These are phyloP conservation scores for Apostichopus parvimensis DNA, from an alignment of 35 echinoderm and acorn worm genomes.

Conservation along the genomic window DNA sequence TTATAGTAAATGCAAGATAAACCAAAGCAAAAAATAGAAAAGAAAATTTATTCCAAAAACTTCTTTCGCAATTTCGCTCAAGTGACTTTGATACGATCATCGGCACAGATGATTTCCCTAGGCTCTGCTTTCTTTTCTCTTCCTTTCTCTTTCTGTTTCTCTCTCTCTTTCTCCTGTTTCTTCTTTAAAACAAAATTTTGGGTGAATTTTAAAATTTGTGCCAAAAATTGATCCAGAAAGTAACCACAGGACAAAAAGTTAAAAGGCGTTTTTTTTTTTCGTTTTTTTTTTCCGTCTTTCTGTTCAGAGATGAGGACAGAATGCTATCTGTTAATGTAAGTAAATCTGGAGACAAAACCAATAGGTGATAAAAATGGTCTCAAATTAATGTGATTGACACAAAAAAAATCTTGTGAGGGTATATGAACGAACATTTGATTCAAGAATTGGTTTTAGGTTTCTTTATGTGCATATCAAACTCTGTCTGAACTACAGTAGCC, in stretches of 20 bases:
- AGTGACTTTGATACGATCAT: slow-evolving; percentile 46
- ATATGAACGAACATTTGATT: not conserved
- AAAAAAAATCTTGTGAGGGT: not conserved
- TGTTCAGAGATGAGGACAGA: not conserved
- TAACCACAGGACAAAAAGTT: not conserved
- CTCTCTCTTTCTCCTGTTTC: not conserved
- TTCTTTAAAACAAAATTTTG: not conserved
- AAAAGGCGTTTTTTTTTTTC: not conserved
- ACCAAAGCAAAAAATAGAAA: not conserved
- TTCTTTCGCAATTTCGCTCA: slow-evolving; percentile 1
- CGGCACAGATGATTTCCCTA: slow-evolving; percentile 19
- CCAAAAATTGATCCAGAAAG: slow-evolving; percentile 44
- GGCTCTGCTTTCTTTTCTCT: slow-evolving; percentile 7
- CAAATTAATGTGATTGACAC: not conserved
- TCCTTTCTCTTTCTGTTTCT: not conserved
- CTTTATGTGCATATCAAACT: not conserved
- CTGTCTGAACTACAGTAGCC: not conserved
- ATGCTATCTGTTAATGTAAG: not conserved
- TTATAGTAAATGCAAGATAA: not conserved
- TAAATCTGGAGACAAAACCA: not conserved
- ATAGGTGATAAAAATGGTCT: not conserved
- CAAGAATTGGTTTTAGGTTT: no score
- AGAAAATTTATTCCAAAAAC: slow-evolving; percentile 20
- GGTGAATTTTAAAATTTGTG: slow-evolving; percentile 35
- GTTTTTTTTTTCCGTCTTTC: no score